phyloP scores from a whole-genome alignment of 30 jellyfish, hydroid and myxozoan species.

The Aurelia coerulea region DNA sequence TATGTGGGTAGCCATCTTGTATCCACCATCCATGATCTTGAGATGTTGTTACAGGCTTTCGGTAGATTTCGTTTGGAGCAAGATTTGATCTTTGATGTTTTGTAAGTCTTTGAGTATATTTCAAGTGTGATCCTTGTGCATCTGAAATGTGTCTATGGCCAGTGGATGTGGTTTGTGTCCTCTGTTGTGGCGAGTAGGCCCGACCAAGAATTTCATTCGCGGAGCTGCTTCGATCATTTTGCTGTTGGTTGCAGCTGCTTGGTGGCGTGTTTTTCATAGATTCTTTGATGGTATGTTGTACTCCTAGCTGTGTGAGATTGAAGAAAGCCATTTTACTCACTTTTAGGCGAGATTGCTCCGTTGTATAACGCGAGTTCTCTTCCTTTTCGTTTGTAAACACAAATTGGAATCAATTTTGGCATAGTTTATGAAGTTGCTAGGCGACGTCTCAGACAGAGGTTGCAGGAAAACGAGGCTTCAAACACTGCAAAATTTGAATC shows the following conservation, averaged over 20 bases:
- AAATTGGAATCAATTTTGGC: neutral
- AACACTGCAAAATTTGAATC: neutral
- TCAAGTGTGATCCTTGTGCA: slow-evolving; percentile 74
- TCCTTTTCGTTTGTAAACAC: neutral
- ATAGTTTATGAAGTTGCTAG: neutral
- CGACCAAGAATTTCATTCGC: neutral
- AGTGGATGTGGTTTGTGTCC: neutral
- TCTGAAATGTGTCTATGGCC: slow-evolving; percentile 31
- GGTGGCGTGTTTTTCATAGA: slow-evolving; percentile 35
- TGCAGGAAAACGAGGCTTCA: slow-evolving; percentile 4
- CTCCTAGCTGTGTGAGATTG: slow-evolving; percentile 85
- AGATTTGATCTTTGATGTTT: slow-evolving; percentile 81
- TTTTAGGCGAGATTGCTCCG: neutral
- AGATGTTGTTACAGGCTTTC: slow-evolving; percentile 84
- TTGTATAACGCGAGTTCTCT: neutral
- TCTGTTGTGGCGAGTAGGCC: neutral
- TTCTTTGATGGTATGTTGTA: slow-evolving; percentile 70
- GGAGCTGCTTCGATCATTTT: neutral
- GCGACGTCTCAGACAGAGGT: neutral
- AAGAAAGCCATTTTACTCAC: slow-evolving; percentile 72
- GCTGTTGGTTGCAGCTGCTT: neutral
- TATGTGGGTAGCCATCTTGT: slow-evolving; percentile 52
- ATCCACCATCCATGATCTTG: slow-evolving; percentile 97
- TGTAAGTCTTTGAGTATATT: slow-evolving; percentile 75
- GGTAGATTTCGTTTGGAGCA: slow-evolving; percentile 90